phyloP scores from a whole-genome alignment of 2,888 invertebrate genomes.

The Acronicta alni region DNA sequence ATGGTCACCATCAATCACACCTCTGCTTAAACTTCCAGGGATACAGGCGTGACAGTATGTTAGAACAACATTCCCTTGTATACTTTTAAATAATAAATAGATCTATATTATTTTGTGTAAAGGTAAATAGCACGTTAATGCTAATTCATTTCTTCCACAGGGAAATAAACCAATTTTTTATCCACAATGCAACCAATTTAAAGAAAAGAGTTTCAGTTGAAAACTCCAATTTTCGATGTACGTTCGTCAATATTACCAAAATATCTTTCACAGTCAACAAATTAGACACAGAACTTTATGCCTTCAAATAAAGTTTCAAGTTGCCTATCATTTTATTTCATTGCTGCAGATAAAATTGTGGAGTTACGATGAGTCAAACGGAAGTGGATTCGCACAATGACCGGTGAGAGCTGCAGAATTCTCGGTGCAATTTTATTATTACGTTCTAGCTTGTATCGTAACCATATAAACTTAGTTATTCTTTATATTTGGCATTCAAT shows the following conservation, averaged over 20 bases:
- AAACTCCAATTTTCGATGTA: slow-evolving; percentile 49
- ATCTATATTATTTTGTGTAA: not conserved
- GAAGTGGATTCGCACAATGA: slow-evolving; percentile 46
- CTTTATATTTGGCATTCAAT: no score
- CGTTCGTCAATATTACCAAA: slow-evolving; percentile 38
- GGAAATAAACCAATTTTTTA: slow-evolving; percentile 43
- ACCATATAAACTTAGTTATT: not conserved
- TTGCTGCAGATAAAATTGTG: not conserved
- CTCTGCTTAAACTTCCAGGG: no score
- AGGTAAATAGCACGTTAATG: slow-evolving; percentile 15
- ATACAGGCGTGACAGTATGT: no score
- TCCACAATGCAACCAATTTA: slow-evolving; percentile 37
- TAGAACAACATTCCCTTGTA: not conserved
- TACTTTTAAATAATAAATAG: no score
- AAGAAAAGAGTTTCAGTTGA: slow-evolving; percentile 36
- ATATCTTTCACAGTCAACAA: not conserved
- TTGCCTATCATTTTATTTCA: not conserved
- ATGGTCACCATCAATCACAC: no score
- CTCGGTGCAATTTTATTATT: slow-evolving; percentile 21
- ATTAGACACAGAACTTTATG: not conserved
- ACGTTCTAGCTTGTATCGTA: not conserved
- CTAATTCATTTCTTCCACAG: slow-evolving; percentile 3
- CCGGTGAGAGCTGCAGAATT: slow-evolving; percentile 30
- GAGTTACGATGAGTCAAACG: slow-evolving; percentile 35
- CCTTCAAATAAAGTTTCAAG: not conserved